phyloP scores from a whole-genome alignment of 1,140 invertebrate species.

The Pristionchus pacificus region DNA sequence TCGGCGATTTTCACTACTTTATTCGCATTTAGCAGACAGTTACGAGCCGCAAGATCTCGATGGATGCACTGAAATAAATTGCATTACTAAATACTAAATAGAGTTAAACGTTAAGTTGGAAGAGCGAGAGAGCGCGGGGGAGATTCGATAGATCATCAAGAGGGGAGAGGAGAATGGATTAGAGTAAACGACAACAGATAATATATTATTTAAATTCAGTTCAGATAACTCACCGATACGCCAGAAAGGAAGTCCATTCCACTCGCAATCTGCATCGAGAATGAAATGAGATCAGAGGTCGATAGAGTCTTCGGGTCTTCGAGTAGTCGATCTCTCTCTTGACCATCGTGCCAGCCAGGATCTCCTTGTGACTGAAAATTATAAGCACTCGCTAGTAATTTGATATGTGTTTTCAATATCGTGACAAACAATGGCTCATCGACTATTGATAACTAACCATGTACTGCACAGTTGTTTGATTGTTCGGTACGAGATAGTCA shows the following conservation, averaged over 20 bases:
- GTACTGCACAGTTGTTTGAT: slow-evolving; percentile 4
- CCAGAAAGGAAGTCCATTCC: slow-evolving; percentile 23
- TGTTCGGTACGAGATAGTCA: slow-evolving; percentile 11
- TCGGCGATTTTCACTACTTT: slow-evolving; percentile 29
- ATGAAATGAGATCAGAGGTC: slow-evolving; percentile 23
- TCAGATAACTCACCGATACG: slow-evolving; percentile 14
- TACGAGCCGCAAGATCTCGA: slow-evolving; percentile 32
- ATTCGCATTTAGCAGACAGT: slow-evolving; percentile 25
- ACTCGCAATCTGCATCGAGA: slow-evolving; percentile 23
- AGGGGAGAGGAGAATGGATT: no score
- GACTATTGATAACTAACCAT: slow-evolving; percentile 10
- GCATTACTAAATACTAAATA: no score
- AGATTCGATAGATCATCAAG: no score
- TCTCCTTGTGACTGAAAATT: slow-evolving; percentile 11
- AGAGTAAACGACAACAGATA: no score
- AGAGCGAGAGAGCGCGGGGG: no score
- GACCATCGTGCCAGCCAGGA: slow-evolving; percentile 1
- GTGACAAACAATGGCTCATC: no score
- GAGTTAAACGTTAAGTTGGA: no score
- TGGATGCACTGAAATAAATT: slow-evolving; percentile 29
- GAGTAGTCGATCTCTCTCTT: slow-evolving; percentile 5
- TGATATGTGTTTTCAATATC: no score
- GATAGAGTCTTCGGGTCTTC: slow-evolving; percentile 1
- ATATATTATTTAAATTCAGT: no score
- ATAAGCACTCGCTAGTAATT: no score